phyloP scores from a whole-genome alignment of 2,797 vertebrate genomes.

The Amphiprion clarkii region DNA sequence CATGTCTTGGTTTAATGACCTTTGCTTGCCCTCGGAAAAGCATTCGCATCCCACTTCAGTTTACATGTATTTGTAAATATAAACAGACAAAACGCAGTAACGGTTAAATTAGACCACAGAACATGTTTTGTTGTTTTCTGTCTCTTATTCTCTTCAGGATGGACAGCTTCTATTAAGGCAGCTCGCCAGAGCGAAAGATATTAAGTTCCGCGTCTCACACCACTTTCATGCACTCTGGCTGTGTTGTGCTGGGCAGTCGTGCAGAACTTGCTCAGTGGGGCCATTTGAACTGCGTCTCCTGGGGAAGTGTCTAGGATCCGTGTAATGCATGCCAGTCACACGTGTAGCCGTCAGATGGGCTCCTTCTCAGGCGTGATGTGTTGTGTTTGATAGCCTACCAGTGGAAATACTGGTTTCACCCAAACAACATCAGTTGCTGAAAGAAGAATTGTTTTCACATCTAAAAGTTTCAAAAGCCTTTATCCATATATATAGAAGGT shows the following conservation, averaged over 20 bases:
- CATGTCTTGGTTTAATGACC: slow-evolving; percentile 42
- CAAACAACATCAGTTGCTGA: background rate
- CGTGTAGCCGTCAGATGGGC: slow-evolving; percentile 27
- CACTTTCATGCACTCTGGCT: slow-evolving; percentile 69
- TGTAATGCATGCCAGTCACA: slow-evolving; percentile 66
- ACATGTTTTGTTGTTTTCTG: slow-evolving; percentile 53
- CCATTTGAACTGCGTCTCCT: slow-evolving; percentile 63
- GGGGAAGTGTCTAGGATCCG: slow-evolving; percentile 38
- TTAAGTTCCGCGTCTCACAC: slow-evolving; percentile 64
- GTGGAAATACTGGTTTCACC: background rate
- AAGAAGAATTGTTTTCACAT: background rate
- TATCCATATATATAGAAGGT: background rate
- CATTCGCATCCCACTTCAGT: slow-evolving; percentile 7
- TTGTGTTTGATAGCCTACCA: slow-evolving; percentile 26
- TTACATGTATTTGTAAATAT: slow-evolving; percentile 36
- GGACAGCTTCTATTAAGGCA: slow-evolving; percentile 72
- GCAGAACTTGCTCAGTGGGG: slow-evolving; percentile 71
- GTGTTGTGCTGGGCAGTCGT: slow-evolving; percentile 63
- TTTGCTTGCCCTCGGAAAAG: slow-evolving; percentile 22
- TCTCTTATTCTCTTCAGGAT: slow-evolving; percentile 48
- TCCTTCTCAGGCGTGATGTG: slow-evolving; percentile 18
- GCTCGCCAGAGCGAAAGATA: slow-evolving; percentile 65
- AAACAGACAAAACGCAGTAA: slow-evolving; percentile 48
- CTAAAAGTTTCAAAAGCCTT: background rate
- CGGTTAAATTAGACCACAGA: slow-evolving; percentile 40